Base-by-base conservation (phyloP, 2,888 invertebrate genomes). In the Drosophila lutescens region DNA sequence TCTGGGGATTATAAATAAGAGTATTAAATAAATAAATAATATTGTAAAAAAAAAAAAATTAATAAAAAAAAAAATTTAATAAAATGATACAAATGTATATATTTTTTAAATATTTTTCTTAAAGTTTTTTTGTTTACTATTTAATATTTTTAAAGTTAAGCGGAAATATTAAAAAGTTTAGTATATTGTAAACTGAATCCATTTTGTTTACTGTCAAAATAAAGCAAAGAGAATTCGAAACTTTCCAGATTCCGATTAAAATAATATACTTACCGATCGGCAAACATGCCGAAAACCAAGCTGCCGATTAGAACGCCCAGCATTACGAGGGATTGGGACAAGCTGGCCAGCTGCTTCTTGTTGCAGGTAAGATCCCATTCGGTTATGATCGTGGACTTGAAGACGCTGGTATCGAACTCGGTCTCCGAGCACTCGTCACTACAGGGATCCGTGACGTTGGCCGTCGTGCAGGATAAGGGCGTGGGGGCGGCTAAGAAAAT, bases 321-420 rank as follows among this genome's bases (percentile, higher is more conserved):
- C 96, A 96, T 96, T 74, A 96, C 95, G 58, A 96, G 92, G 7
- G 95, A 95, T 90, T 96, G 96, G 0, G 96, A 95, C n/a, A 96
- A 92, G 86, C 95, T 95, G 49, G 95, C 94, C 74, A 96, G 92
- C 92, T 95, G 94, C 13, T 93, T 92, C 65, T 51, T n/a, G 0
- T 71, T 59, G 7, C 91, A 91, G 0, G 96, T 94, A 49, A 97
- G 93, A 88, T 95, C 93, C 96, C 96, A 97, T 93, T 97, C 94
- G 0, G 95, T 95, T 47, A 95, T 92, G 13, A 96, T 96, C 0
- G 96, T 96, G 85, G 95, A 94, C n/a, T 93, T 91, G 86, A 96
- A 96, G 12, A 94, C 90, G 56, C 93, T 93, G 67, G 93, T 94
- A 80, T 96, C 94, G 83, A 94, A 96, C 3, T 60, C 55, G 0